Percentiles rank a stretch among this genome's conserved stretches.
phyloP scores from a whole-genome alignment of 2,888 invertebrate species.

The Maniola hyperantus region DNA sequence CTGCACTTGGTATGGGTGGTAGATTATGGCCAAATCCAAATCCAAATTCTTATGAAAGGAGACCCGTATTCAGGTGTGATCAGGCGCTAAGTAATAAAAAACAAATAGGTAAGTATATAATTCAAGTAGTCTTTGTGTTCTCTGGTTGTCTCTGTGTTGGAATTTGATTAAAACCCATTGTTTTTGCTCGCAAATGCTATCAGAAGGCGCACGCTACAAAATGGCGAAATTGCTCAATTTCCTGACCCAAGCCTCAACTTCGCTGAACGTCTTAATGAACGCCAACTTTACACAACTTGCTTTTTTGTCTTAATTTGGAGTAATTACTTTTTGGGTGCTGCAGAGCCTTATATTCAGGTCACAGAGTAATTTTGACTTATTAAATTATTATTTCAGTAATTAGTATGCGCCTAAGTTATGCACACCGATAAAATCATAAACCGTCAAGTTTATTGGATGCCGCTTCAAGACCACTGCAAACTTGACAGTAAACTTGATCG shows the following conservation, averaged over 20 bases:
- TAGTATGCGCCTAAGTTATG: too few relatives aligned
- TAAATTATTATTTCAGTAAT: too few relatives aligned
- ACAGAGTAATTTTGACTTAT: neutral
- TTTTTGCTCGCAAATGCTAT: slow-evolving; percentile 41
- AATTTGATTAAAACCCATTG: slow-evolving; percentile 41
- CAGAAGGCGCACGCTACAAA: slow-evolving; percentile 53
- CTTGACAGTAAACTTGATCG: too few relatives aligned
- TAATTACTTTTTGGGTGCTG: slow-evolving; percentile 62
- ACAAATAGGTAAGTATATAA: neutral
- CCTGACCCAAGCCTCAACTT: slow-evolving; percentile 63
- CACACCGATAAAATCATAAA: too few relatives aligned
- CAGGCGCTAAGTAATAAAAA: too few relatives aligned
- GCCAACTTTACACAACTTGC: slow-evolving; percentile 65
- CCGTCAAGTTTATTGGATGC: too few relatives aligned
- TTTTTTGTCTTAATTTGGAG: slow-evolving; percentile 60
- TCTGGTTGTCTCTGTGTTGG: slow-evolving; percentile 22
- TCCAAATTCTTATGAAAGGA: too few relatives aligned
- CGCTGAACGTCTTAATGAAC: slow-evolving; percentile 70
- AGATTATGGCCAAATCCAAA: too few relatives aligned
- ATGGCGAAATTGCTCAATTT: slow-evolving; percentile 72
- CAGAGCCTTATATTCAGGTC: slow-evolving; percentile 10
- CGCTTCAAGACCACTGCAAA: too few relatives aligned
- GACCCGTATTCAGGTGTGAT: too few relatives aligned
- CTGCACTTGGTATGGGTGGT: too few relatives aligned
- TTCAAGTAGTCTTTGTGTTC: slow-evolving; percentile 20